A percentile compares a stretch with the other conserved stretches of the same genome.
Conservation (phyloP, 2,888 invertebrate species). For the Galeopsomyia nigrocyanea region DNA sequence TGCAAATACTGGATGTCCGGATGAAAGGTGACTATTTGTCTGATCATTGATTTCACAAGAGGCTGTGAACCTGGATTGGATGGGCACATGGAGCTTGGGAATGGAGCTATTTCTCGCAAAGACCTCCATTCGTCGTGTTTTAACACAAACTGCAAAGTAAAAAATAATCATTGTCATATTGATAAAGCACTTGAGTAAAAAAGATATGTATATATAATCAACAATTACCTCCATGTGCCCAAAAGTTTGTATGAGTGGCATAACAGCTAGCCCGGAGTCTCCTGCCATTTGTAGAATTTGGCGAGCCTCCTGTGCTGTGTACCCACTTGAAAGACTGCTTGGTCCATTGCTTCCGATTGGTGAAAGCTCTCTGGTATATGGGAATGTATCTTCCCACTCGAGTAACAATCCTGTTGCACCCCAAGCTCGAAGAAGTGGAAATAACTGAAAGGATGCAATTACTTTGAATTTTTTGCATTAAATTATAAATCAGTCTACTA, state of each 20-base stretch:
- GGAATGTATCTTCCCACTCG: slow-evolving; percentile 94
- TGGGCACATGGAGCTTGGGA: slow-evolving; percentile 83
- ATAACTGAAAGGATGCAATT: slow-evolving; percentile 69
- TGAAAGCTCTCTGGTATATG: slow-evolving; percentile 77
- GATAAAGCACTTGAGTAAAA: too few relatives aligned
- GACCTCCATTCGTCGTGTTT: slow-evolving; percentile 78
- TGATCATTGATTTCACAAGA: slow-evolving; percentile 78
- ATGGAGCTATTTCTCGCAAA: slow-evolving; percentile 77
- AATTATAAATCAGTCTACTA: neutral
- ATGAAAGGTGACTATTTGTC: slow-evolving; percentile 79
- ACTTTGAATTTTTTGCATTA: neutral
- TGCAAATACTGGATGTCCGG: slow-evolving; percentile 78
- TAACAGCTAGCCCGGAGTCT: slow-evolving; percentile 77
- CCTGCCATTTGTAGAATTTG: slow-evolving; percentile 78
- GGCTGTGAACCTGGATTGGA: slow-evolving; percentile 74
- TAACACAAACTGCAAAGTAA: slow-evolving; percentile 74
- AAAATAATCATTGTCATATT: neutral
- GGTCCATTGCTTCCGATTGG: slow-evolving; percentile 72
- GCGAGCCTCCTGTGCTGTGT: slow-evolving; percentile 77
- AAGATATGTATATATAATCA: neutral
- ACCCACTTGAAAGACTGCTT: slow-evolving; percentile 70
- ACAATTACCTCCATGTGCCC: slow-evolving; percentile 81
- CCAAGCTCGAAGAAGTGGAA: slow-evolving; percentile 75
- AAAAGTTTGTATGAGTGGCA: slow-evolving; percentile 89
- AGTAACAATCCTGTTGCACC: slow-evolving; percentile 86